A percentile compares a stretch with the other conserved stretches of the same genome.
Evolutionary conservation across 2,797 vertebrate species (phyloP).

Genomic region (Carduelis carduelis): DNA sequence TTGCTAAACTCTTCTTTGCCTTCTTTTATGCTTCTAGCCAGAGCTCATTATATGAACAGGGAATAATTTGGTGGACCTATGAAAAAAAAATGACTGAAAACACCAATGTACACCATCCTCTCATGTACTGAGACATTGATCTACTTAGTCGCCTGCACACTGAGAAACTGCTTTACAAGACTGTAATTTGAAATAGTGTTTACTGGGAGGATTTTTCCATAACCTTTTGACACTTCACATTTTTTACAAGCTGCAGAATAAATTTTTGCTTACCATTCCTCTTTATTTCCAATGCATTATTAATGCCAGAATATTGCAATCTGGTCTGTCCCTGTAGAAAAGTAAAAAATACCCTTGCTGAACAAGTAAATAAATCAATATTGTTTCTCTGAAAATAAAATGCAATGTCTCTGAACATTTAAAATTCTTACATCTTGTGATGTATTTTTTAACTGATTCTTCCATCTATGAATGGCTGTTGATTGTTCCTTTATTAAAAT

Average conservation of each 20-base stretch:
- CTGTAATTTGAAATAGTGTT: slow-evolving; percentile 4
- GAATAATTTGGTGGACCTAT: neutral
- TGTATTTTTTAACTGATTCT: neutral
- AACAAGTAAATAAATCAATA: neutral
- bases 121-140: neutral
- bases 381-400: neutral
- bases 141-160: neutral
- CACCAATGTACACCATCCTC: neutral
- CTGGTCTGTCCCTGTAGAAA: neutral
- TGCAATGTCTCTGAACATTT: neutral
- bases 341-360: neutral
- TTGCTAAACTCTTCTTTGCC: neutral
- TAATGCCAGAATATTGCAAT: slow-evolving; percentile 28
- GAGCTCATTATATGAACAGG: neutral
- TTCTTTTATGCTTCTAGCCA: neutral
- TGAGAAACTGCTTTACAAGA: neutral
- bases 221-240: slow-evolving; percentile 27
- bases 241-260: slow-evolving; percentile 1
- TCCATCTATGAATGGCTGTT: neutral
- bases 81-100: neutral
- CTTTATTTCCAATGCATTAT: slow-evolving; percentile 39
- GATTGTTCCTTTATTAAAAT: slow-evolving; percentile 5
- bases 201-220: neutral
- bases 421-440: neutral
- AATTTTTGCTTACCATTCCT: neutral